Conservation (phyloP, 2,797 vertebrate species). For the Vespertilio murinus region DNA sequence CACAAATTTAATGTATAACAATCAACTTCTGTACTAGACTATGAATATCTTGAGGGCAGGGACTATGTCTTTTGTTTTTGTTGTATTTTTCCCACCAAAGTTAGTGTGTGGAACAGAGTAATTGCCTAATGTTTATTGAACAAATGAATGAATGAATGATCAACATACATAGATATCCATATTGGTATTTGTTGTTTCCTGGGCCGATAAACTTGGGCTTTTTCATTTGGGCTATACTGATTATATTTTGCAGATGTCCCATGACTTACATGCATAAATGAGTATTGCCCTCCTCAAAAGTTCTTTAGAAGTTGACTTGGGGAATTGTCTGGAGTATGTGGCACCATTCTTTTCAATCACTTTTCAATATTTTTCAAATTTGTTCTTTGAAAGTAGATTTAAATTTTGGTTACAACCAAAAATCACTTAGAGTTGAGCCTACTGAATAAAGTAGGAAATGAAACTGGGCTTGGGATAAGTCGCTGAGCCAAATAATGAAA, state of each 20-base stretch:
- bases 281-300: constrained; percentile 32
- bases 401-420: constrained; percentile 42
- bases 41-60: constrained; percentile 58
- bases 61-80: constrained; percentile 30
- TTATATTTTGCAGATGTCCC: constrained; percentile 52
- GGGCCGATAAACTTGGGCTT: constrained; percentile 38
- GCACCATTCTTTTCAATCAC: constrained; percentile 46
- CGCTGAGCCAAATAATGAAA: constrained; percentile 48
- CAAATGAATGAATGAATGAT: constrained; percentile 53
- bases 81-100: constrained; percentile 56
- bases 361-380: constrained; percentile 50
- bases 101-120: constrained; percentile 47
- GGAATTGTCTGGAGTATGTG: constrained; percentile 37
- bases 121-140: constrained; percentile 62
- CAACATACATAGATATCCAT: constrained; percentile 38
- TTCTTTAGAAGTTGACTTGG: constrained; percentile 30
- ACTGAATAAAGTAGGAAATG: constrained; percentile 39
- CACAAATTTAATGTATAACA: constrained; percentile 52
- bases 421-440: constrained; percentile 51
- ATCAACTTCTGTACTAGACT: constrained; percentile 44
- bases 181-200: constrained; percentile 46
- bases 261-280: constrained; percentile 12
- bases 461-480: constrained; percentile 47
- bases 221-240: constrained; percentile 39
- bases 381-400: constrained; percentile 54